phyloP scores from a whole-genome alignment of 1,140 invertebrate genomes.

The Marisa cornuarietis region DNA sequence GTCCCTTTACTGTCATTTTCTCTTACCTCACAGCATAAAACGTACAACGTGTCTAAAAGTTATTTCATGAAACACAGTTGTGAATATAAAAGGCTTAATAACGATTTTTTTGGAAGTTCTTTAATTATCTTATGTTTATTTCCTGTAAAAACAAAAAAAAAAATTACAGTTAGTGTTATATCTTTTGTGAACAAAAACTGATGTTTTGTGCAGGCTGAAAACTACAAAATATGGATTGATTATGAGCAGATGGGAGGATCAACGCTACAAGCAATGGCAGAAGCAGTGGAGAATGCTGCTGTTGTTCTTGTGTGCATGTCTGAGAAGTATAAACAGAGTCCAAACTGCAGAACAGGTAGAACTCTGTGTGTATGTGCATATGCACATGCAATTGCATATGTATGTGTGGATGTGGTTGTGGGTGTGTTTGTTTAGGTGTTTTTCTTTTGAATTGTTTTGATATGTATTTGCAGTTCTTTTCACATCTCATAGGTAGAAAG shows the following conservation, averaged over 20 bases:
- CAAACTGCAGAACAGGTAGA: slow-evolving; percentile 61
- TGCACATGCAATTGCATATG: not conserved
- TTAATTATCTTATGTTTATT: too few relatives aligned
- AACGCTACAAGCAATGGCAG: slow-evolving; percentile 61
- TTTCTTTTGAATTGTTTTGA: not conserved
- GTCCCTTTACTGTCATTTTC: too few relatives aligned
- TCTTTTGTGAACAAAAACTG: not conserved
- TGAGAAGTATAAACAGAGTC: slow-evolving; percentile 63
- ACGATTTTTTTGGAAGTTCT: too few relatives aligned
- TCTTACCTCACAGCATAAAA: too few relatives aligned
- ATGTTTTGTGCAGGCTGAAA: slow-evolving; percentile 34
- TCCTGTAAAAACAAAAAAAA: not conserved
- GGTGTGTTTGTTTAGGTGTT: not conserved
- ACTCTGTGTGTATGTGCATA: not conserved
- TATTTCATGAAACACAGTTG: too few relatives aligned
- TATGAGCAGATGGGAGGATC: slow-evolving; percentile 56
- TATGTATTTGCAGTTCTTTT: too few relatives aligned
- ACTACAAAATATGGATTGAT: slow-evolving; percentile 53
- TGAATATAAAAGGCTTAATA: too few relatives aligned
- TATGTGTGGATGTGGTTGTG: not conserved
- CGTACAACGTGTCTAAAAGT: too few relatives aligned
- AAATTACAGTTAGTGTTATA: not conserved
- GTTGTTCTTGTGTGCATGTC: slow-evolving; percentile 62
- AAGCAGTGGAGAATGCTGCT: slow-evolving; percentile 59
- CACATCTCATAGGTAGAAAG: too few relatives aligned